phyloP scores from a whole-genome alignment of 2,797 vertebrate species.

The Lagodon rhomboides region DNA sequence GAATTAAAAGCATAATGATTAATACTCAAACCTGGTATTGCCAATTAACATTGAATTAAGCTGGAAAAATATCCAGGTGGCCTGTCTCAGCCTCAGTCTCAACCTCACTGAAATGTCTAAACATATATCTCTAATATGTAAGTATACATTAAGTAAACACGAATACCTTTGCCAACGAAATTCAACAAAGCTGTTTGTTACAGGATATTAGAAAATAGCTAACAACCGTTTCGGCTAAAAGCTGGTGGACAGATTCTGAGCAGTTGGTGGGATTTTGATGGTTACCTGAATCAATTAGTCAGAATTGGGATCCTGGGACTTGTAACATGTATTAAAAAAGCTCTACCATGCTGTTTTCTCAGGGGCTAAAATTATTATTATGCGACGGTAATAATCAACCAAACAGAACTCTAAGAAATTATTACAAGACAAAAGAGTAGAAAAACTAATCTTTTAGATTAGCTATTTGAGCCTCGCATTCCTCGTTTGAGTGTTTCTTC shows the following conservation, averaged over 20 bases:
- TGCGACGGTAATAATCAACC: too few species aligned
- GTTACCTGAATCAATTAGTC: not conserved
- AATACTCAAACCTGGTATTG: slow-evolving; percentile 32
- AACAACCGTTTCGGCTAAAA: not conserved
- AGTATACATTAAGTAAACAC: not conserved
- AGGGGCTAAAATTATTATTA: not conserved
- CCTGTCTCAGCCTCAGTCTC: not conserved
- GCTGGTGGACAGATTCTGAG: not conserved
- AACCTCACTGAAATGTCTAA: slow-evolving; percentile 2
- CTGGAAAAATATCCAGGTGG: slow-evolving; percentile 29
- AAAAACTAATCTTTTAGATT: too few species aligned
- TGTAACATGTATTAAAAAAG: not conserved
- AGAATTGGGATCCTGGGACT: not conserved
- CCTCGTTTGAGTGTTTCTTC: too few species aligned
- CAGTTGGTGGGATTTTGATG: not conserved
- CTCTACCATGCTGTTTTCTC: not conserved
- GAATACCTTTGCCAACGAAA: not conserved
- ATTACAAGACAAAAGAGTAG: not conserved
- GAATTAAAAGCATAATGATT: slow-evolving; percentile 59
- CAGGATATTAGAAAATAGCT: not conserved
- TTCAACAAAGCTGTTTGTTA: not conserved
- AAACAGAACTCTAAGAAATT: not conserved
- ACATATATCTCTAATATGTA: not conserved
- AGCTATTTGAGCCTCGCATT: too few species aligned
- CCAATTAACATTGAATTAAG: slow-evolving; percentile 50